Evolutionary conservation across 2,797 vertebrate species (phyloP).

Genomic region (Phalanger gymnotis): DNA sequence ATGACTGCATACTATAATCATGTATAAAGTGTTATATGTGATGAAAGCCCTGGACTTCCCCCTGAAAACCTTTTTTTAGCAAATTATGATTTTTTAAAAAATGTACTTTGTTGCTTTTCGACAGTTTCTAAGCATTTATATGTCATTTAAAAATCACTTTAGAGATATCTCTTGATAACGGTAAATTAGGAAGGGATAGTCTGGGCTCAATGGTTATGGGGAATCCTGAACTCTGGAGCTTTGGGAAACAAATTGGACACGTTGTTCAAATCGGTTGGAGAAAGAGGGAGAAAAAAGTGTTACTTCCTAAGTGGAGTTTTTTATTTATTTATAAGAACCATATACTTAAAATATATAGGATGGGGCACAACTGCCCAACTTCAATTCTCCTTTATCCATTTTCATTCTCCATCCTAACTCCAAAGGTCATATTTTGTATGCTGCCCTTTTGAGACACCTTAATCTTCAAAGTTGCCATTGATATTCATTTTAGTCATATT

Average conservation of each 20-base stretch:
- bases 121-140: not conserved
- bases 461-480: not conserved
- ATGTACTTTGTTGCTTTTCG: not conserved
- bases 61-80: not conserved
- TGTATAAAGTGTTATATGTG: not conserved
- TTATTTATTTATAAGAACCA: not conserved
- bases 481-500: slow-evolving; percentile 24
- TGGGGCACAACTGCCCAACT: not conserved
- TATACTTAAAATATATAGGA: not conserved
- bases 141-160: not conserved
- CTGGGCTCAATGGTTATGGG: not conserved
- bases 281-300: not conserved
- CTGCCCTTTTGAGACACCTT: not conserved
- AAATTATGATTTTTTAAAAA: not conserved
- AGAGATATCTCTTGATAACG: not conserved
- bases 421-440: not conserved
- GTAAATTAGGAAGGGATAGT: not conserved
- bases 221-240: not conserved
- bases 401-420: not conserved
- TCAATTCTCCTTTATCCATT: not conserved
- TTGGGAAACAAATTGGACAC: not conserved
- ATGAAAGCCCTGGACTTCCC: not conserved
- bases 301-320: not conserved
- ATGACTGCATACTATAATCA: not conserved
- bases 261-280: not conserved